Base-by-base conservation (phyloP, 1,140 invertebrate genomes). In the Linepithema humile region DNA sequence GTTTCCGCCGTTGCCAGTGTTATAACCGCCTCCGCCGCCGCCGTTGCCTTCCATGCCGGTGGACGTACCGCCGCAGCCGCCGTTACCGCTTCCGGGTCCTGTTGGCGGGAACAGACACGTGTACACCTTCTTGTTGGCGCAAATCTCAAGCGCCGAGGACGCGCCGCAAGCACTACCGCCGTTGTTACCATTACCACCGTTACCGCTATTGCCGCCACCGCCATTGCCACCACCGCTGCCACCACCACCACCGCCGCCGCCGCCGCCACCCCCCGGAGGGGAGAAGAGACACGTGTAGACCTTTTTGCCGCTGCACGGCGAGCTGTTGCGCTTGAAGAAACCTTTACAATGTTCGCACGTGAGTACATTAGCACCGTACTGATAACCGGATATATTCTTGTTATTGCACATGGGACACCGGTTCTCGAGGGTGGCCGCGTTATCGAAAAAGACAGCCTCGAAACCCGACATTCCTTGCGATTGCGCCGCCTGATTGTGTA, bases 311-410 rank as follows among this genome's bases (percentile, higher is more conserved):
- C 99, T 99, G 83, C 99, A 99, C 90, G 99, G 94, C 59, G 93
- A 93, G 65, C 83, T 92, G 84, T 93, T 99, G 89, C 99, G 96
- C 95, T 99, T 99, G 96, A 99, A 99, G 95, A 99, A 99, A 74
- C 99, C 99, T 94, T 99, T 99, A 95, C 99, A 99, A 84, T 98
- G 99, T 94, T 99, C 99, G 95, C 99, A 99, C 80, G 99, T 99
- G 69, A 99, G n/a, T n/a, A n/a, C n/a, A n/a, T 96, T 70, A 99
- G 96, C 53, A n/a, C 99, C 99, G 95, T 99, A 99, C 94, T 99
- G 99, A 95, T 99, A 99, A 84, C 99, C 99, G 90, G 98, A 99
- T 88, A 99, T 99, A 15, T 65, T 45, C 95, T 99, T 99, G 94
- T 99, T 99, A 15, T 99, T 99, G 95, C 99, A 99, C 80, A 99